Evolutionary conservation across 1,140 invertebrate genomes (phyloP), one percentile per base, ranked within the genome.

Genomic region (Sweltsa coloradensis): DNA sequence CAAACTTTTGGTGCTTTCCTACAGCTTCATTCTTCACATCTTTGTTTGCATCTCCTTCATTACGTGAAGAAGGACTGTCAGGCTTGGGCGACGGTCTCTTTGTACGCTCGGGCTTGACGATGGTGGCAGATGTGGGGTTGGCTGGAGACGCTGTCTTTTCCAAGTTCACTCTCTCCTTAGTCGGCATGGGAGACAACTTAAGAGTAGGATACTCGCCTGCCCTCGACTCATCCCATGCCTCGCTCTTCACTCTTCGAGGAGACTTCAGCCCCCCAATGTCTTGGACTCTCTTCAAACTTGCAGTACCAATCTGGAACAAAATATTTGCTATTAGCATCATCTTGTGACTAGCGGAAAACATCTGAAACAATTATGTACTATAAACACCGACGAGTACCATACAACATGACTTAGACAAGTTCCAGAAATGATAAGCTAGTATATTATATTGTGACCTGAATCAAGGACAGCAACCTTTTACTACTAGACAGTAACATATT

Each of bases 1-100:
- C 46, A 40, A 47, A 47, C 24, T 47, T 47, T 16, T 47, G 46
- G 36, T 29, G 31, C 19, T 41, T 47, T 13, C 36, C 41, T 5
- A 47, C n/a, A 3, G 46, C 31, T 9, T 27, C 37, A n/a, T 23
- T 42, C n/a, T n/a, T n/a, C n/a, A n/a, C n/a, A n/a, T n/a, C n/a
- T n/a, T n/a, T n/a, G n/a, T n/a, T n/a, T 14, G n/a, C 13, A 23
- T 18, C 23, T 2, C 39, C 37, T 34, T 45, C 43, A 22, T 39
- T 23, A 9, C 36, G 36, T 40, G 36, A 11, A 18, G 34, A 9
- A 3, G 42, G 4, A 1, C 11, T n/a, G 13, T 18, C 21, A 16
- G 24, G 24, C 1, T 7, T 41, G 36, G n/a, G n/a, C 21, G 34
- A 6, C 9, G 14, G 7, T 11, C 23, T 16, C 18, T 41, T 47